Conservation (phyloP, 2,113 vertebrate species). For the Percina caprodes region DNA sequence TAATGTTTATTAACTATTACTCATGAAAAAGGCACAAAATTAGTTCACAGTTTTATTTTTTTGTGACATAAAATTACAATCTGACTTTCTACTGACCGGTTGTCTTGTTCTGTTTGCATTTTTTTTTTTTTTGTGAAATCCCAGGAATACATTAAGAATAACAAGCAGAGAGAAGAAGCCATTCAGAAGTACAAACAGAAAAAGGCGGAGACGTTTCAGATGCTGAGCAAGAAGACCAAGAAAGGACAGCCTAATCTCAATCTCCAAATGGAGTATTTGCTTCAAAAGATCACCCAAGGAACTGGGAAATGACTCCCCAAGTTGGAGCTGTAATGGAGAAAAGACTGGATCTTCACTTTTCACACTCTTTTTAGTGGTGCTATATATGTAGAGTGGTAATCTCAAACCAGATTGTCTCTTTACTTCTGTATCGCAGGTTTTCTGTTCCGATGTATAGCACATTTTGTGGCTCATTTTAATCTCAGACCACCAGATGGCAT, state of each 20-base stretch:
- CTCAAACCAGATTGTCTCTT: not conserved
- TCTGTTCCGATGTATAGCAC: not conserved
- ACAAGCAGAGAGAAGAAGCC: constrained; percentile 89
- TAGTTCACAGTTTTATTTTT: not conserved
- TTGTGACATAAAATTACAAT: not conserved
- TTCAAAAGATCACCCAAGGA: constrained; percentile 91
- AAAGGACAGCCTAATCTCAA: constrained; percentile 98
- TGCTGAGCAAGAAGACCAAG: constrained; percentile 93
- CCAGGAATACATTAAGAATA: constrained; percentile 89
- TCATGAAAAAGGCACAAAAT: not conserved
- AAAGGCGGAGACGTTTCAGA: constrained; percentile 91
- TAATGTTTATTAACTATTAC: not conserved
- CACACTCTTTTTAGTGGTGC: not conserved
- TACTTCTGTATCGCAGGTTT: not conserved
- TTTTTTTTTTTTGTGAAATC: not conserved
- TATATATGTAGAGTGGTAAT: not conserved
- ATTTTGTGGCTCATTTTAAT: not conserved
- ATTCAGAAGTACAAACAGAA: constrained; percentile 90
- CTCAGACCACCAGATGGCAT: constrained; percentile 66
- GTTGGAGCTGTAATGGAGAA: not conserved
- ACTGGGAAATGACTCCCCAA: constrained; percentile 59
- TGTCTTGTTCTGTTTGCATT: not conserved
- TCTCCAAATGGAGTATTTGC: constrained; percentile 94
- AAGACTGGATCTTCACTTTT: not conserved
- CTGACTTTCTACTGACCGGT: not conserved